Evolutionary conservation across 2,113 vertebrate species (phyloP), one percentile per base, ranked within the genome.

Genomic region (Rhynchomys soricoides): DNA sequence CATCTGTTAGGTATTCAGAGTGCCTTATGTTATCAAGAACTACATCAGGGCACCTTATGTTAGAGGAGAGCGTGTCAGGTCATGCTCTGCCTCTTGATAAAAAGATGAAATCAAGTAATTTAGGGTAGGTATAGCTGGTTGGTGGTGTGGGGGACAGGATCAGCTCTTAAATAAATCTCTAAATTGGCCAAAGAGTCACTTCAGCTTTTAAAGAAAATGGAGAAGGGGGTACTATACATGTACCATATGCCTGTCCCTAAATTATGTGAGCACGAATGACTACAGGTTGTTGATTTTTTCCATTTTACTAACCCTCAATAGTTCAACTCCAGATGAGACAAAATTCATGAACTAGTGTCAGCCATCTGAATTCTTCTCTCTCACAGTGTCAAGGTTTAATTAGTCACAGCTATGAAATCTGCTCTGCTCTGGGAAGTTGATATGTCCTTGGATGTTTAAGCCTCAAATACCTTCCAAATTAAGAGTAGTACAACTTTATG

Each of bases 321-420:
- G 68, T 57, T 70, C 71, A 68, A 94, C 86, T 91, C 45, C 87
- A 40, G 13, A 9, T 81, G 64, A 93, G 79, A 87, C 70, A 64
- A 83, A 94, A 79, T 71, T 29, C 24, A 75, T 70, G 40, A 90
- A 79, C 45, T 83, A 26, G 7, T 37, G 2, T 52, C 83, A 89
- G 89, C 31, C 77, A 24, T 40, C 3, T 68, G 16, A 82, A 86
- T 77, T 59, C 5, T 73, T 87, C 66, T 89, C 83, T 91, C 59
- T 86, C 93, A 91, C 74, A 6, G 3, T 86, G 5, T 85, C 55
- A 86, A 31, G 50, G 83, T 92, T 93, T 93, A 94, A 81, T 94
- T 95, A 82, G 55, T 79, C 40, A 43, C 40, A 92, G 74, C 74
- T 12, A 93, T 71, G 34, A 90, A 91, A 86, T 92, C 85, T 68